phyloP scores from a whole-genome alignment of 2,113 vertebrate species.

The rat (Rattus norvegicus) region GRCr8 NC_086022.1:38121001-38121500 shows the following conservation, averaged over 20 bases:
- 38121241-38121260: neutral
- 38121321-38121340: neutral
- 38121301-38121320: neutral
- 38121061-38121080: neutral
- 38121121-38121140: neutral
- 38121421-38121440: neutral
- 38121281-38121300: neutral
- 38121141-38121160: neutral
- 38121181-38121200: neutral
- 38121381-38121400: neutral
- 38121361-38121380: neutral
- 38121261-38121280: neutral
- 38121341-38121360: neutral
- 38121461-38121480: too few species aligned
- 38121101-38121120: neutral
- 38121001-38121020: neutral
- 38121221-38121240: neutral
- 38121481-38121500: constrained; percentile 38
- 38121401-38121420: neutral
- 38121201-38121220: neutral
- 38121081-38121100: neutral
- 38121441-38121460: too few species aligned
- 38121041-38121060: neutral
- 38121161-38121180: constrained; percentile 9
- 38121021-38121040: neutral